Base-by-base conservation (phyloP, 2,113 vertebrate species). In the Gila orcuttii region DNA sequence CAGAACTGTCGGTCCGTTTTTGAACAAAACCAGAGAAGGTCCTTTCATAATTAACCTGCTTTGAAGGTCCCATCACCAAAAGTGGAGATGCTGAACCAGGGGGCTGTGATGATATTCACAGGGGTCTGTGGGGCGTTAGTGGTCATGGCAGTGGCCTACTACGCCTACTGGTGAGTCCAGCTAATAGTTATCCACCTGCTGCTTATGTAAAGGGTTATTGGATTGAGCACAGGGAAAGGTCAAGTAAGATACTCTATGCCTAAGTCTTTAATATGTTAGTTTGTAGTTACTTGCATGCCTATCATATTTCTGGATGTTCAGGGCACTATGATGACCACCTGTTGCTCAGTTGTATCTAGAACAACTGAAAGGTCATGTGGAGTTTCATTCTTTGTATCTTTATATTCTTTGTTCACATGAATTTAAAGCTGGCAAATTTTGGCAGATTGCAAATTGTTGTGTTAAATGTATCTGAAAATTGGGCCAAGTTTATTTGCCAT, bases 61-160 rank as follows among this genome's bases (percentile, higher is more conserved):
- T 33, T 90, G 39, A 31, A 79, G 57, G 57, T 89, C 87, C 86
- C 66, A 9, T 78, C 89, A 39, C 57, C 77, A 76, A 23, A 64
- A 87, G 90, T 88, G 80, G 93, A 92, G 86, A 95, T 95, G 95
- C 85, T 95, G 90, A 96, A 95, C 91, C 94, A 95, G 90, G 94
- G 94, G 31, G 93, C 93, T 64, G 95, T 95, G 86, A 92, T 95
- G 92, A 91, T 96, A 91, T 96, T 96, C 90, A 95, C 94, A 55
- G 95, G 94, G 36, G 92, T 95, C 39, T 96, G 94, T 92, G 95
- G 95, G 82, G 93, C 94, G 0, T 81, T 96, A 90, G 93, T 96
- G 88, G 83, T 95, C 82, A 90, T 95, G 93, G 94, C 94, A 6
- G 91, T 95, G 91, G 93, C 90, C 87, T 96, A 96, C 91, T 96